phyloP scores from a whole-genome alignment of 2,888 invertebrate species.

The Himalopsyche anomala region DNA sequence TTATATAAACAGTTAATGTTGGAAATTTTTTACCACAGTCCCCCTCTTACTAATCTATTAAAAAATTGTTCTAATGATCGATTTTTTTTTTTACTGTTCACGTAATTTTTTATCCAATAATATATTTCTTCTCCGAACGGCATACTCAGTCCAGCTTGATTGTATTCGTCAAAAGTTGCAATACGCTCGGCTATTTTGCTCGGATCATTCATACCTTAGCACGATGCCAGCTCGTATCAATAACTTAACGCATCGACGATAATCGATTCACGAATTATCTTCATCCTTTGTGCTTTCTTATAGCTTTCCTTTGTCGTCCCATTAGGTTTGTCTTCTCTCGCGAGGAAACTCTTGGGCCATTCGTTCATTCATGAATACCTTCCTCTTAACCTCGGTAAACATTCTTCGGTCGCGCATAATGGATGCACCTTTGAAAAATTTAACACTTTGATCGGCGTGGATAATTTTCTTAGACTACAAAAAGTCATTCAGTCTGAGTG shows the following conservation, averaged over 20 bases:
- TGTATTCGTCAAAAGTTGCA: not conserved
- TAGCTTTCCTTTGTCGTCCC: constrained; percentile 49
- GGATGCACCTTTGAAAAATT: constrained; percentile 51
- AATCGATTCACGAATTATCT: constrained; percentile 65
- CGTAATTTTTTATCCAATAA: too few relatives aligned
- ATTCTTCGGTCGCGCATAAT: constrained; percentile 51
- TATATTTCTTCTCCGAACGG: not conserved
- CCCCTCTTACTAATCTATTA: too few relatives aligned
- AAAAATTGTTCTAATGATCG: too few relatives aligned
- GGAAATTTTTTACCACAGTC: too few relatives aligned
- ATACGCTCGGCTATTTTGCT: constrained; percentile 36
- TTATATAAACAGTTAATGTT: too few relatives aligned
- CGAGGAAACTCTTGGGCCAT: constrained; percentile 18
- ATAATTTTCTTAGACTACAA: constrained; percentile 35
- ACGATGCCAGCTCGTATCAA: constrained; percentile 51
- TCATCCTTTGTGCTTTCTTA: constrained; percentile 58
- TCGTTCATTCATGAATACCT: constrained; percentile 49
- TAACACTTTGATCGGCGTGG: constrained; percentile 60
- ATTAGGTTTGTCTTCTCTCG: constrained; percentile 54
- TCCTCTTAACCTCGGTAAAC: constrained; percentile 55
- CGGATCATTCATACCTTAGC: constrained; percentile 48
- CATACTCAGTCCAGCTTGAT: not conserved
- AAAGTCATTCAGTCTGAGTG: constrained; percentile 23
- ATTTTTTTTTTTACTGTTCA: too few relatives aligned
- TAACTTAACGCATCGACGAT: constrained; percentile 62